Evolutionary conservation across 2,113 vertebrate species (phyloP), one percentile per base, ranked within the genome.

Genomic region (Dendropsophus ebraccatus): DNA sequence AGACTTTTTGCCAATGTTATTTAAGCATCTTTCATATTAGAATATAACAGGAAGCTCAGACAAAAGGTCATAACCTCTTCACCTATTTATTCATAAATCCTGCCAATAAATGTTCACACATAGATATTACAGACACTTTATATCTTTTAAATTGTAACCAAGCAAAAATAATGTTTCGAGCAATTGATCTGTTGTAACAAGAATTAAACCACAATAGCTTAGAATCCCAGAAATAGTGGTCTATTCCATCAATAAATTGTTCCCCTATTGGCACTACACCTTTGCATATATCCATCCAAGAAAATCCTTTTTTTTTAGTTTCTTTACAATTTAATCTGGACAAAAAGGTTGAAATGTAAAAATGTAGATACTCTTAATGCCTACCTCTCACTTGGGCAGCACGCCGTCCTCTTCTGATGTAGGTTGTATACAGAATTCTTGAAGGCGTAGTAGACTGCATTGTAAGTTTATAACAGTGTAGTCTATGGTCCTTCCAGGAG

Each of bases 1-100:
- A 14, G 21, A 50, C 25, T 69, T 82, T 69, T 82, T 69, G 45
- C 28, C 80, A 69, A 58, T 41, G 19, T 28, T 69, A 50, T 69
- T 65, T 82, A 72, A 83, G 67, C 47, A 69, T 11, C 5, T 73
- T 72, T 56, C 67, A 83, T 72, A 70, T 70, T 32, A 70, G 17
- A 35, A 30, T 70, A 37, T 83, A 73, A 72, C 81, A 83, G 81
- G 81, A 83, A 82, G 47, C 81, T 73, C 67, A 69, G 49, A 54
- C 23, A 54, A 73, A 7, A 83, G 47, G 56, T 32, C 82, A 73
- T 74, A 37, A 30, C 82, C 69, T 83, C 11, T 35, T 58, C 69
- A 83, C 82, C 82, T 83, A 58, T 21, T 41, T 54, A n/a, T 45
- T 74, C 69, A 83, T 56, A 73, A 56, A 56, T 72, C 32, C 69